Evolutionary conservation across 2,888 invertebrate species (phyloP).

Genomic region (Trachelus troglodyta): DNA sequence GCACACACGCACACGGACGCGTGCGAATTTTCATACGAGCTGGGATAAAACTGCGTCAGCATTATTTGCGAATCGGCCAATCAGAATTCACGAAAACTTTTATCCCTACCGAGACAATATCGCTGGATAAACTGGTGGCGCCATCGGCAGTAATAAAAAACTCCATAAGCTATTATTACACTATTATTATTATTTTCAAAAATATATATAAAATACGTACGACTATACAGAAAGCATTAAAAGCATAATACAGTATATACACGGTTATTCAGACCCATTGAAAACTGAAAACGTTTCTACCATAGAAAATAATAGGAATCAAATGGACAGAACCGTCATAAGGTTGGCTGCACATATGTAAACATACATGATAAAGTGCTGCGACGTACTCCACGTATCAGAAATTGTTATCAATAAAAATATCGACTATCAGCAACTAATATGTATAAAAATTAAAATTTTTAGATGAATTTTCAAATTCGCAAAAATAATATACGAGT

Average conservation of each 20-base stretch:
- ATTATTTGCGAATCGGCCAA: background rate
- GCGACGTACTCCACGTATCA: background rate
- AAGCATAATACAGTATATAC: background rate
- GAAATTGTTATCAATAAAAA: background rate
- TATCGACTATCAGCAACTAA: background rate
- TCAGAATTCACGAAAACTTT: background rate
- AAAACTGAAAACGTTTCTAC: too few relatives aligned
- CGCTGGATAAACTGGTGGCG: conserved; percentile 38
- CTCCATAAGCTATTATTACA: conserved; percentile 44
- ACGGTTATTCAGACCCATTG: too few relatives aligned
- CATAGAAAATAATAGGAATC: too few relatives aligned
- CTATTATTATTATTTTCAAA: background rate
- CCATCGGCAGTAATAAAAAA: conserved; percentile 49
- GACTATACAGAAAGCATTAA: background rate
- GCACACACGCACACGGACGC: background rate
- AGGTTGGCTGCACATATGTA: too few relatives aligned
- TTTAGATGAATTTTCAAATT: background rate
- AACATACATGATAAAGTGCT: background rate
- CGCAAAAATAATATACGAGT: background rate
- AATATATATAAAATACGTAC: background rate
- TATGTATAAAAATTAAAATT: background rate
- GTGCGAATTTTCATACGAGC: background rate
- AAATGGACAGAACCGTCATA: too few relatives aligned
- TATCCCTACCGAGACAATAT: conserved; percentile 40
- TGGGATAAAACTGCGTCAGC: background rate